A percentile compares a stretch with the other conserved stretches of the same genome.
phyloP scores from a whole-genome alignment of 2,797 vertebrate species.

The Emys orbicularis region DNA sequence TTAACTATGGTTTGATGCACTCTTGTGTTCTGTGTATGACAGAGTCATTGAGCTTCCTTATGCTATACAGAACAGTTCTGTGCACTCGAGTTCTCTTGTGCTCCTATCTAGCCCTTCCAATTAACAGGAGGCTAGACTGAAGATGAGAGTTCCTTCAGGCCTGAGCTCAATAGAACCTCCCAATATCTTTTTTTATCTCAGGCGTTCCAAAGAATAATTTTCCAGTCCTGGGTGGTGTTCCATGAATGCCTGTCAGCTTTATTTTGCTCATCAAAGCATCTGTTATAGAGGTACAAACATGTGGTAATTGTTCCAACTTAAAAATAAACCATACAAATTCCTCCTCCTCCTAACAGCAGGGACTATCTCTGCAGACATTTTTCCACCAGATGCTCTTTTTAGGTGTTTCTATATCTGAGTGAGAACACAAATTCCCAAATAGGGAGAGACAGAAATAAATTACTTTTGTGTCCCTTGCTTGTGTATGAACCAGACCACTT shows the following conservation, averaged over 20 bases:
- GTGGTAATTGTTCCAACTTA: constrained; percentile 51
- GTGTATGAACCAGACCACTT: neutral
- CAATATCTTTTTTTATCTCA: neutral
- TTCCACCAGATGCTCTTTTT: constrained; percentile 31
- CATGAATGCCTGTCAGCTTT: constrained; percentile 17
- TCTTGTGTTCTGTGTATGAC: neutral
- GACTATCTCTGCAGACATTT: neutral
- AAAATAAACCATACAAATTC: constrained; percentile 59
- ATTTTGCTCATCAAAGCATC: constrained; percentile 59
- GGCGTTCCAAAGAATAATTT: constrained; percentile 28
- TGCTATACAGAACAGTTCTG: neutral
- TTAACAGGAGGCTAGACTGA: neutral
- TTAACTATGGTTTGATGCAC: fast-evolving
- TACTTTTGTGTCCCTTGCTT: neutral
- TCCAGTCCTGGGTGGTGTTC: constrained; percentile 31
- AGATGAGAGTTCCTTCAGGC: constrained; percentile 1
- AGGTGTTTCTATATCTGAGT: neutral
- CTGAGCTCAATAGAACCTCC: neutral
- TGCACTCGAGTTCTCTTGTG: neutral
- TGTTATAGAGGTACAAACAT: constrained; percentile 67
- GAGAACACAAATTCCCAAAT: fast-evolving
- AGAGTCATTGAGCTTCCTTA: neutral
- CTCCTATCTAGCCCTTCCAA: neutral
- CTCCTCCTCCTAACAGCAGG: neutral
- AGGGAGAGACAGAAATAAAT: neutral